phyloP scores from a whole-genome alignment of 1,140 invertebrate species.

The Drosophila equinoxialis region DNA sequence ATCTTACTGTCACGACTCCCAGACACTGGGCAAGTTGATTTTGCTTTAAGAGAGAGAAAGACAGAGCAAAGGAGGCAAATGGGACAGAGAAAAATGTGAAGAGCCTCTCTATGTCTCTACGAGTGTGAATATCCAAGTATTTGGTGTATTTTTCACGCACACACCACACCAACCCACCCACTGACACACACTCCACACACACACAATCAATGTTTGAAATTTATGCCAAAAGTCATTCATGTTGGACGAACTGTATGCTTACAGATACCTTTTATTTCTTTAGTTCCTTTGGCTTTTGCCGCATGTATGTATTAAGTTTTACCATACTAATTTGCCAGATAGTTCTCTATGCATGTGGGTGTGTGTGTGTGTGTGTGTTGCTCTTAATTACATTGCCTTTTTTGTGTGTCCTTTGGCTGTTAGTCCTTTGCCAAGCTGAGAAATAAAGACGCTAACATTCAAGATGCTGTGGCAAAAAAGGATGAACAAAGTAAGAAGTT shows the following conservation, averaged over 20 bases:
- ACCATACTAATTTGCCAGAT: conserved; percentile 71
- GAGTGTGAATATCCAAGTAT: conserved; percentile 52
- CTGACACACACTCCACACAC: conserved; percentile 3
- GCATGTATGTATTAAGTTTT: conserved; percentile 69
- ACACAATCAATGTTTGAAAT: conserved; percentile 70
- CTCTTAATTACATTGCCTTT: conserved; percentile 72
- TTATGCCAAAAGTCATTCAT: conserved; percentile 68
- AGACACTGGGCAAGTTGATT: conserved; percentile 63
- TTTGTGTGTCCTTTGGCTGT: conserved; percentile 50
- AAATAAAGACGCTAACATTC: conserved; percentile 25
- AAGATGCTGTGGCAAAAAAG: conserved; percentile 27
- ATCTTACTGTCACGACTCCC: conserved; percentile 74
- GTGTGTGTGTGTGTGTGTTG: conserved; percentile 34
- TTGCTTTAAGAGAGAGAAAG: conserved; percentile 23
- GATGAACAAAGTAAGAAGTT: conserved; percentile 59
- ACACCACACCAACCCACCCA: conserved; percentile 24
- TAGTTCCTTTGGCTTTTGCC: conserved; percentile 34
- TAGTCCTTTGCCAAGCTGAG: conserved; percentile 29
- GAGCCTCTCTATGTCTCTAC: conserved; percentile 23
- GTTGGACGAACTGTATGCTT: conserved; percentile 35
- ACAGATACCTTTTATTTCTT: conserved; percentile 49
- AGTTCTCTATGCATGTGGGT: conserved; percentile 51
- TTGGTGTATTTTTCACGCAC: conserved; percentile 61
- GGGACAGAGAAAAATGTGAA: background rate
- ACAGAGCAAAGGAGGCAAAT: background rate